These are phyloP conservation scores for Petroica traversi DNA, from an alignment of 2,113 vertebrate species.

Conservation along the genomic window DNA sequence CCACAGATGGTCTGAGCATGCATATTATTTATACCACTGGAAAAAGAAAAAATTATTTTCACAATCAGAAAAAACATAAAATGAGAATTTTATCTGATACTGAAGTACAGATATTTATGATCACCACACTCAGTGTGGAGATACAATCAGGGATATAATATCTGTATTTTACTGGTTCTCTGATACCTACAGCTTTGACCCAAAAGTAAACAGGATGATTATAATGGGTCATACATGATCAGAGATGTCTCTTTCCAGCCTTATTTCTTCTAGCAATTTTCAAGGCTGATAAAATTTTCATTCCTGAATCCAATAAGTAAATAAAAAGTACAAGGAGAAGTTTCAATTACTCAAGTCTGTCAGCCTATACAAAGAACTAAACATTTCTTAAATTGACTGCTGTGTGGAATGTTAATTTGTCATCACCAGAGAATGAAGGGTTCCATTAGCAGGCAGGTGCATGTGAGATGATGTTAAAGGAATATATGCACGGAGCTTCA, in stretches of 20 bases:
- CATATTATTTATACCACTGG: not conserved
- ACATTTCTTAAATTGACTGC: slow-evolving; percentile 59
- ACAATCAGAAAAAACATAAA: not conserved
- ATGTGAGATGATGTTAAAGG: not conserved
- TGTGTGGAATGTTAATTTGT: slow-evolving; percentile 63
- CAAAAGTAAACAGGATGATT: not conserved
- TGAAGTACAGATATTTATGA: not conserved
- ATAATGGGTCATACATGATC: not conserved
- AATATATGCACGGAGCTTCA: slow-evolving; percentile 17
- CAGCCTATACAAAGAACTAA: not conserved
- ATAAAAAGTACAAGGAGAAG: not conserved
- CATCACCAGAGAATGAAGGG: slow-evolving; percentile 55
- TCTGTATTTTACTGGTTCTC: not conserved
- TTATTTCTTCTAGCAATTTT: not conserved
- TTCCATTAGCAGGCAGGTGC: slow-evolving; percentile 40
- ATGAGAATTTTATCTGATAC: not conserved
- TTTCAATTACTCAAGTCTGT: slow-evolving; percentile 31
- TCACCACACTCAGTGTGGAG: not conserved
- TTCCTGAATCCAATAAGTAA: slow-evolving; percentile 9
- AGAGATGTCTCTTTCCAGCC: not conserved
- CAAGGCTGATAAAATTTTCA: slow-evolving; percentile 1
- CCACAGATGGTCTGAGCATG: not conserved
- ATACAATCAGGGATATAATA: not conserved
- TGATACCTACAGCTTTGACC: not conserved
- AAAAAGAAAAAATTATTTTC: not conserved